phyloP scores from a whole-genome alignment of 1,140 invertebrate genomes.

The Lepidurus packardi region DNA sequence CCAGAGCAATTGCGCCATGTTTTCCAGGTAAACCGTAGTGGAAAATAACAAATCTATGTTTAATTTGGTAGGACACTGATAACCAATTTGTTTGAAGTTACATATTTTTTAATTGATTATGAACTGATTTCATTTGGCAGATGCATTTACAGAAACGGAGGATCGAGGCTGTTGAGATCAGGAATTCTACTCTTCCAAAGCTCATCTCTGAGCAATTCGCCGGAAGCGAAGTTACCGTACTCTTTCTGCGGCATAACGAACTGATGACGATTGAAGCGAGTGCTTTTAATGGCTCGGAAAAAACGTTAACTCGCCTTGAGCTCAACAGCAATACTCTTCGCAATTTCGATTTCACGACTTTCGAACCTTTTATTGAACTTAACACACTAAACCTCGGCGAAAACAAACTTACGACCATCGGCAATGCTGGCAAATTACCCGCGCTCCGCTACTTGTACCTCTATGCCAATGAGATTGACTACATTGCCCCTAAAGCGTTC shows the following conservation, averaged over 20 bases:
- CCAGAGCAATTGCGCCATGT: conserved; percentile 29
- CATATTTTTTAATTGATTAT: too few species aligned
- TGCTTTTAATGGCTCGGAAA: conserved; percentile 72
- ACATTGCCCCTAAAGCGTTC: conserved; percentile 72
- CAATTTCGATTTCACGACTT: conserved; percentile 37
- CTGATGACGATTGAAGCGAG: conserved; percentile 65
- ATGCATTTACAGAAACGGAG: conserved; percentile 17
- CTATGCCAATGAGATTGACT: conserved; percentile 76
- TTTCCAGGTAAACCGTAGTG: conserved; percentile 22
- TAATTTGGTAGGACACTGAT: too few species aligned
- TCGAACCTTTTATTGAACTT: conserved; percentile 38
- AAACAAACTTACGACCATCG: conserved; percentile 33
- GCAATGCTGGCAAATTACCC: conserved; percentile 28
- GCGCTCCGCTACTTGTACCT: conserved; percentile 78
- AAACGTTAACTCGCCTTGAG: conserved; percentile 41
- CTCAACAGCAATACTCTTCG: conserved; percentile 39
- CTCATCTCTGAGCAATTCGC: conserved; percentile 23
- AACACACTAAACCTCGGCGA: conserved; percentile 33
- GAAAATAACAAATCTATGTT: too few species aligned
- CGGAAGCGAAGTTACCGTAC: conserved; percentile 36
- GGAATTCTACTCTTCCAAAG: conserved; percentile 30
- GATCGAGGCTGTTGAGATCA: conserved; percentile 32
- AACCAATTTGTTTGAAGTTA: too few species aligned
- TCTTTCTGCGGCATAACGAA: conserved; percentile 86
- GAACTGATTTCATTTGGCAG: background rate